These are phyloP conservation scores for Terrapene triunguis DNA, from an alignment of 2,113 vertebrate genomes.

Conservation along the genomic window DNA sequence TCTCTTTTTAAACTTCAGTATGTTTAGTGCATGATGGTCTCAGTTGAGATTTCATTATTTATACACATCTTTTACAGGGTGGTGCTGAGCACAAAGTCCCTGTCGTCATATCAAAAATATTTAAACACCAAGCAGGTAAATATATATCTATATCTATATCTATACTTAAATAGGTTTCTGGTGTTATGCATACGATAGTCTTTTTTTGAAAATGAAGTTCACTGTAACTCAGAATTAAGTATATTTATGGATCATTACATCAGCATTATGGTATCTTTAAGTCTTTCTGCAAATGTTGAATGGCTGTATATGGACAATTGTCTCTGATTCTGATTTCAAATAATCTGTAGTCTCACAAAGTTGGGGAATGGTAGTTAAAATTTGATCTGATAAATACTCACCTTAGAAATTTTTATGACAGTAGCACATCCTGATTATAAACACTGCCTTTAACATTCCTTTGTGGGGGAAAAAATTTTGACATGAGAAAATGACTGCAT, in stretches of 20 bases:
- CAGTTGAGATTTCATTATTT: not conserved
- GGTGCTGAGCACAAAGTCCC: slow-evolving; percentile 94
- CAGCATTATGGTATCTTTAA: not conserved
- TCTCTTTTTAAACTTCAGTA: not conserved
- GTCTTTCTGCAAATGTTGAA: not conserved
- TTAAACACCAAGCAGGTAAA: slow-evolving; percentile 96
- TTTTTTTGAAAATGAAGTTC: not conserved
- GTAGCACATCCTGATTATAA: not conserved
- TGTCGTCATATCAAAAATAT: slow-evolving; percentile 96
- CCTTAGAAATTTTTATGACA: not conserved
- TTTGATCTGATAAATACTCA: not conserved
- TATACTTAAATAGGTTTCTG: not conserved
- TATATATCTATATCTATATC: not conserved
- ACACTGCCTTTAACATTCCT: not conserved
- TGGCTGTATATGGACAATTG: not conserved
- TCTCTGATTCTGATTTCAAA: not conserved
- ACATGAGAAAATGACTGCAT: not conserved
- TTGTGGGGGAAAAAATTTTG: not conserved
- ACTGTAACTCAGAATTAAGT: not conserved
- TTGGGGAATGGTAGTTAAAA: not conserved
- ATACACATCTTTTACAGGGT: slow-evolving; percentile 83
- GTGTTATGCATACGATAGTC: fast-evolving
- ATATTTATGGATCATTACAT: not conserved
- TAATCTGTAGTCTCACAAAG: not conserved
- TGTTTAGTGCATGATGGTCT: not conserved